Evolutionary conservation across 2,888 invertebrate species (phyloP), one percentile per base, ranked within the genome.

Genomic region (Callinectes sapidus): DNA sequence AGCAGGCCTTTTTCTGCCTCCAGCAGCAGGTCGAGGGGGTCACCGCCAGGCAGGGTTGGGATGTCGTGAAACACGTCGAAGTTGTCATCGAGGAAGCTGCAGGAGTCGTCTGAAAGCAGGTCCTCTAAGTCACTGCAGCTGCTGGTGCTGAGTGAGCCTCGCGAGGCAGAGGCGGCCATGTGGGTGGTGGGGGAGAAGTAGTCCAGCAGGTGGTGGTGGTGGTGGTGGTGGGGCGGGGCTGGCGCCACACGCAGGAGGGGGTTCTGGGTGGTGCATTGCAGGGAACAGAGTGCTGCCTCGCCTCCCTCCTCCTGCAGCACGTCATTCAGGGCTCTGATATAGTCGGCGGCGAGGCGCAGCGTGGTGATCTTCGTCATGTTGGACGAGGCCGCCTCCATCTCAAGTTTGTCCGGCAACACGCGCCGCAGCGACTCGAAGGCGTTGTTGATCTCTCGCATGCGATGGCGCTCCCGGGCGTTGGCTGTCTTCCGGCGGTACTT

Each of bases 401-500:
- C 87, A 5, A 88, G 66, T 32, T 48, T 81, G 35, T 95, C 95
- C 0, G 98, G 98, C 18, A 98, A 97, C 39, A 97, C 97, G 23
- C 97, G 96, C n/a, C 98, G 96, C 10, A 98, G 96, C 0, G 97
- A 97, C 95, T 98, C 98, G 96, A 98, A 98, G 0, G 98, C 98
- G 94, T 97, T 96, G 96, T 98, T 98, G 95, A 98, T 98, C 95
- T 98, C 98, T 88, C 97, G 96, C 98, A 98, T 98, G 91, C 98
- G 97, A 95, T 97, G 97, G 42, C 98, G 96, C 95, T 98, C 98
- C 61, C 98, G 96, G 0, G 98, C 98, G 96, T 98, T 98, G 18
- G 98, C 98, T 0, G 98, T 98, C 96, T 98, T 98, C 95, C 98
- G 96, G 48, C 98, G 96, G 96, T 98, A 98, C 96, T 98, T 98